Percentiles rank a stretch among this genome's conserved stretches.
Conservation (phyloP, 2,113 vertebrate genomes). For the Rhinopomastus cyanomelas region DNA sequence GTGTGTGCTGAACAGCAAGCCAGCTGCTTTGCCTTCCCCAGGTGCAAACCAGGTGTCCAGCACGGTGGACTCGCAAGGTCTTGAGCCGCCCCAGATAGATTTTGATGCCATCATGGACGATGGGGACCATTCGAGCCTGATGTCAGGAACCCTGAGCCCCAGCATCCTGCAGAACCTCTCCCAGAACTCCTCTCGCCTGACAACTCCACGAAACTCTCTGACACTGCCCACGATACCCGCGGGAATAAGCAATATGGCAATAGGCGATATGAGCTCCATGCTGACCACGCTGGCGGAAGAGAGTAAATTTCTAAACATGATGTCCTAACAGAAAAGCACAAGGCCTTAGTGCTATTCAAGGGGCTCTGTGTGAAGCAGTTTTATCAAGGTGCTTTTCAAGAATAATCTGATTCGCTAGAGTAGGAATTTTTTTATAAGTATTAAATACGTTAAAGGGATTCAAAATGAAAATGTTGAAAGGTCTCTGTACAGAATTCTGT, state of each 20-base stretch:
- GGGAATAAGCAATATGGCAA: slow-evolving; percentile 97
- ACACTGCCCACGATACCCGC: slow-evolving; percentile 89
- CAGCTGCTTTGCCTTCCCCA: slow-evolving; percentile 85
- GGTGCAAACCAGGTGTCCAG: slow-evolving; percentile 94
- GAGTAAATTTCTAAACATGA: slow-evolving; percentile 97
- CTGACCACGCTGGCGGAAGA: slow-evolving; percentile 95
- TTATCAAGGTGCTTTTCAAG: slow-evolving; percentile 62
- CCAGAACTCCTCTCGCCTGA: slow-evolving; percentile 96
- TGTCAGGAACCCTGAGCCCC: slow-evolving; percentile 94
- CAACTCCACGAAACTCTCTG: slow-evolving; percentile 93
- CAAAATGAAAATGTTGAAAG: slow-evolving; percentile 22
- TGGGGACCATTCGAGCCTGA: slow-evolving; percentile 94
- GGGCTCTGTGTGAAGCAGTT: slow-evolving; percentile 46
- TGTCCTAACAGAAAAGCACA: slow-evolving; percentile 81
- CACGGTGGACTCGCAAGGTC: slow-evolving; percentile 87
- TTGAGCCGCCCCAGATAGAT: slow-evolving; percentile 91
- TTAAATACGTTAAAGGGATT: slow-evolving; percentile 68
- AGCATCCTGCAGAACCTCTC: slow-evolving; percentile 94
- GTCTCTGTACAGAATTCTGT: slow-evolving; percentile 58
- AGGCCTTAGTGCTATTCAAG: slow-evolving; percentile 23
- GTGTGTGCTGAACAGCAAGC: slow-evolving; percentile 59
- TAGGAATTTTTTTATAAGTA: slow-evolving; percentile 47
- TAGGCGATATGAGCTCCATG: slow-evolving; percentile 99
- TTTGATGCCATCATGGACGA: slow-evolving; percentile 97
- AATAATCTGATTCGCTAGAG: slow-evolving; percentile 24